A percentile compares a stretch with the other conserved stretches of the same genome.
phyloP scores from a whole-genome alignment of 2,113 vertebrate species.

The Gracilinanus agilis region DNA sequence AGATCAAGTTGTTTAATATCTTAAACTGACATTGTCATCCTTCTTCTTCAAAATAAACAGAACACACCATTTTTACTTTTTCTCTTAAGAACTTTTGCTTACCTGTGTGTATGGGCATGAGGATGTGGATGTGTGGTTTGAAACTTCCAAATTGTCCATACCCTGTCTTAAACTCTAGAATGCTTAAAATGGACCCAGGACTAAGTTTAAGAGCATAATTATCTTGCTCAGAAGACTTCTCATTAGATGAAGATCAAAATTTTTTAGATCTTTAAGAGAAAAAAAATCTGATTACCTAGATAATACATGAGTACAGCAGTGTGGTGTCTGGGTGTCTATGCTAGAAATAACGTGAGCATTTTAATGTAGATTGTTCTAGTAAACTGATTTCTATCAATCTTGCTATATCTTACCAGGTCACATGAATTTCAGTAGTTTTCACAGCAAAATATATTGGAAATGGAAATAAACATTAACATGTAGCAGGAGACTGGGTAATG shows the following conservation, averaged over 20 bases:
- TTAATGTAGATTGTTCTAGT: background rate
- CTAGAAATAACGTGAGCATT: background rate
- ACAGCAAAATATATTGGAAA: no score
- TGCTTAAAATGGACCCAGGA: no score
- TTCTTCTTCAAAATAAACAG: background rate
- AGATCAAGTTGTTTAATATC: background rate
- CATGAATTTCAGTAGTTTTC: no score
- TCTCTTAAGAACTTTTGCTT: background rate
- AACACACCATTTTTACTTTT: background rate
- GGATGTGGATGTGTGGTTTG: background rate
- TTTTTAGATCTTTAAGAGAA: background rate
- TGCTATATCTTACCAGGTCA: no score
- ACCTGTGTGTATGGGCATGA: background rate
- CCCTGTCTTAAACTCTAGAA: no score
- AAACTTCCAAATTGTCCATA: no score
- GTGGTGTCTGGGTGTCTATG: background rate
- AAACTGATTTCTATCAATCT: slow-evolving; percentile 8
- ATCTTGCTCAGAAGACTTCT: slow-evolving; percentile 28
- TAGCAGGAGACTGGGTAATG: no score
- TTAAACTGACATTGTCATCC: background rate
- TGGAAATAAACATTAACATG: no score
- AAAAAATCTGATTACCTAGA: background rate
- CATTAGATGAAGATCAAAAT: background rate
- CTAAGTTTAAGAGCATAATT: no score
- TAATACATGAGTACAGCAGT: background rate